phyloP scores from a whole-genome alignment of 2,113 vertebrate genomes.

The Mastomys natalensis region DNA sequence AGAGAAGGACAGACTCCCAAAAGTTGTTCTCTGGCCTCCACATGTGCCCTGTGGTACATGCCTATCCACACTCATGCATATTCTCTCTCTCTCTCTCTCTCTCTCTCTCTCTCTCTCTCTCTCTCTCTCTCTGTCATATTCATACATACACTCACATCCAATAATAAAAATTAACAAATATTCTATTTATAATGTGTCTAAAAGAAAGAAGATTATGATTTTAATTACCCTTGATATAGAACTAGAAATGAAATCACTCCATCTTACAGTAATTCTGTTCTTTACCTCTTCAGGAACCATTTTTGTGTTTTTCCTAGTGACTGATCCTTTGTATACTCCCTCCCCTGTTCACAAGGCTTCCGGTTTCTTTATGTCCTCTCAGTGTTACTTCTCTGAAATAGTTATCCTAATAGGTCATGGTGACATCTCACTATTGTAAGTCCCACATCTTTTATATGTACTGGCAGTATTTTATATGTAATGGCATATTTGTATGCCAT shows the following conservation, averaged over 20 bases:
- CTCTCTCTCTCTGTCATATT: not conserved
- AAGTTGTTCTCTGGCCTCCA: not conserved
- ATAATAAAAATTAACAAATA: not conserved
- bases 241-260: not conserved
- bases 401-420: not conserved
- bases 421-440: not conserved
- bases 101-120: accelerated
- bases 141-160: not conserved
- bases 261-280: not conserved
- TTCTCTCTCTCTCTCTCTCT: accelerated
- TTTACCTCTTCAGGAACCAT: not conserved
- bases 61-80: not conserved
- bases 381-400: too few relatives aligned
- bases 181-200: not conserved
- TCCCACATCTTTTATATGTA: not conserved
- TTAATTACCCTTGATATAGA: not conserved
- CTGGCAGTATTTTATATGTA: not conserved
- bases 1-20: not conserved
- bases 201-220: not conserved
- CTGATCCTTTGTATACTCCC: not conserved
- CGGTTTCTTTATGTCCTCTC: not conserved
- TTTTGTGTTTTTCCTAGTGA: not conserved
- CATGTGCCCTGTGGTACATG: not conserved
- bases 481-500: not conserved
- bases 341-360: not conserved